These are phyloP conservation scores for Spodoptera exigua DNA, from an alignment of 2,888 invertebrate species.

Conservation along the genomic window DNA sequence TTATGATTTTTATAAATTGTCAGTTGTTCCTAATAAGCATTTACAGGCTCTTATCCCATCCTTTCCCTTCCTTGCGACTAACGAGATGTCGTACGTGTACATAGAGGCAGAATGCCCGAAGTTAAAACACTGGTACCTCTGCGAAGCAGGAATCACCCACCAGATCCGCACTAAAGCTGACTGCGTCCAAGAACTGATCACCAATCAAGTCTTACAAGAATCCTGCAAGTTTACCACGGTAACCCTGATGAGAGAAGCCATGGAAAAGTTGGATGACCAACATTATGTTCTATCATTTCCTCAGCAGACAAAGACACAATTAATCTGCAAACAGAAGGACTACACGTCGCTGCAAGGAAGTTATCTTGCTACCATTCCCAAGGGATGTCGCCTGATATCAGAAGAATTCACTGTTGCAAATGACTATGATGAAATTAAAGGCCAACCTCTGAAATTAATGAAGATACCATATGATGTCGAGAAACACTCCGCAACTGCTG, in stretches of 20 bases:
- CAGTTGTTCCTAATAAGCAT: conserved; percentile 3
- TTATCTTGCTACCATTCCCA: background rate
- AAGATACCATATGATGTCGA: background rate
- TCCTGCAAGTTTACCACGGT: background rate
- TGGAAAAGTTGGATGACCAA: background rate
- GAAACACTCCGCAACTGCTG: background rate
- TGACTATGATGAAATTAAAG: background rate
- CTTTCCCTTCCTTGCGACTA: conserved; percentile 8
- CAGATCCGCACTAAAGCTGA: conserved; percentile 6
- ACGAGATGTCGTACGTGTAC: conserved; percentile 7
- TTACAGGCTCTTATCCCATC: conserved; percentile 3
- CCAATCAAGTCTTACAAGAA: background rate
- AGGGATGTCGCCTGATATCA: background rate
- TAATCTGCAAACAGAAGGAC: background rate
- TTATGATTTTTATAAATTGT: conserved; percentile 4
- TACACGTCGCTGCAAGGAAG: background rate
- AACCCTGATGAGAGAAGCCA: background rate
- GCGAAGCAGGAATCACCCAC: background rate
- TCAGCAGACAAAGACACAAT: background rate
- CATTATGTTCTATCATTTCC: background rate
- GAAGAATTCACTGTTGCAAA: background rate
- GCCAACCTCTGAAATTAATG: background rate
- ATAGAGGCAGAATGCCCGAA: conserved; percentile 17
- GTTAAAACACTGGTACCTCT: conserved; percentile 4
- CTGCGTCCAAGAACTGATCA: conserved; percentile 2